Evolutionary conservation across 92 coral and sea anemone species (phyloP), one percentile per base, ranked within the genome.

Genomic region (Paragorgia papillata): DNA sequence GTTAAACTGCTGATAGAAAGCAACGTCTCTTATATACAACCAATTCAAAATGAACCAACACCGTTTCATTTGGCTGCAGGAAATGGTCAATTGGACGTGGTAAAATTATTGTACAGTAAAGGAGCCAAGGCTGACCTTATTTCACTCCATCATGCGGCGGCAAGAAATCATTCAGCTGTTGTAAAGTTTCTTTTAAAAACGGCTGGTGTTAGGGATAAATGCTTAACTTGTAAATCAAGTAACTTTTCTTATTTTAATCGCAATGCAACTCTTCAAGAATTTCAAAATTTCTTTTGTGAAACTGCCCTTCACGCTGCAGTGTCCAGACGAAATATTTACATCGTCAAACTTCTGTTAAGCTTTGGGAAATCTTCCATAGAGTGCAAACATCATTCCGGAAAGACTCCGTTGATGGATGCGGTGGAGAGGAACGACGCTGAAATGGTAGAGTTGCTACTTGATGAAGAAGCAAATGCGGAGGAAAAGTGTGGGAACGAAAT

Each of bases 121-220:
- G 90, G 95, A 2, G 90, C 76, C 55, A 57, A 18, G 20, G 60
- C 79, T 57, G 90, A 89, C 79, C 79, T 73, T 24, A 57, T 75
- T 15, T 86, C 88, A 53, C 90, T 89, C 39, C 86, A 89, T 69
- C 93, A 82, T 37, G 87, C 93, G 21, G 90, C 88, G 24, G 75
- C 81, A 63, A 89, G 73, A 48, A 84, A 84, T 9, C 85, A 76
- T 64, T 24, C 54, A 31, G 46, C 74, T 21, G 82, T 86, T 14
- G 90, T 89, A 9, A 29, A 43, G 44, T 62, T 74, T 32, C 84
- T 89, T 18, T 27, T 83, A n/a, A 25, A 73, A 9, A 53, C 74
- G 0, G 58, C 30, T 3, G 83, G 88, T 35, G 80, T 83, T 9
- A 41, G 24, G 0, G 86, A 86, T 39, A 19, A 43, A 9, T 89